Percentiles rank a stretch among this genome's conserved stretches.
Evolutionary conservation across 64 coral and sea anemone species (phyloP).

Genomic region (Montipora efflorescens): DNA sequence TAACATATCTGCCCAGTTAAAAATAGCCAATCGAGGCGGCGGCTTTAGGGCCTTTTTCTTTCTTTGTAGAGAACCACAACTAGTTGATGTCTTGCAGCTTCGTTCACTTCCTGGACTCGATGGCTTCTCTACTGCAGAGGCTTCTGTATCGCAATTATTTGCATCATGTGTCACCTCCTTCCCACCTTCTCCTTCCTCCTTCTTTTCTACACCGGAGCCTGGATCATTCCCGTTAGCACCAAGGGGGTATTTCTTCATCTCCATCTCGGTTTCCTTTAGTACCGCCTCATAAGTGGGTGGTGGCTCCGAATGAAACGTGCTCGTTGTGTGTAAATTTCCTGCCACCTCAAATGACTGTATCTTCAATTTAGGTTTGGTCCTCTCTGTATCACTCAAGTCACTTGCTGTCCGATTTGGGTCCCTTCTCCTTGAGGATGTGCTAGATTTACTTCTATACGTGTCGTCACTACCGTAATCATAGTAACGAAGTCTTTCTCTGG

Average conservation of each 20-base stretch:
- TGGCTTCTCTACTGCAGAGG: slow-evolving; percentile 8
- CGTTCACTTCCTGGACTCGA: slow-evolving; percentile 81
- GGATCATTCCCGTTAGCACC: not conserved
- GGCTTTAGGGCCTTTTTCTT: slow-evolving; percentile 89
- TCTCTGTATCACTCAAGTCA: slow-evolving; percentile 47
- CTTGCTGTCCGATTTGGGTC: slow-evolving; percentile 49
- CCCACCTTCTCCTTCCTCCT: slow-evolving; percentile 43
- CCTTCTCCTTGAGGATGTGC: slow-evolving; percentile 6
- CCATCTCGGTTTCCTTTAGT: slow-evolving; percentile 66
- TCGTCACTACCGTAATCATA: slow-evolving; percentile 8
- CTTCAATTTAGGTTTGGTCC: slow-evolving; percentile 70
- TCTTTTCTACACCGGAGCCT: not conserved
- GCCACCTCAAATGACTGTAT: slow-evolving; percentile 93
- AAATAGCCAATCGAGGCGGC: slow-evolving; percentile 89
- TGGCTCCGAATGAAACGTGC: slow-evolving; percentile 85
- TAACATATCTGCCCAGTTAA: slow-evolving; percentile 97
- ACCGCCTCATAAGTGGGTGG: slow-evolving; percentile 88
- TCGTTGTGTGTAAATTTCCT: slow-evolving; percentile 58
- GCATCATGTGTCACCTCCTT: slow-evolving; percentile 38
- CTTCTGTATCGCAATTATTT: slow-evolving; percentile 2
- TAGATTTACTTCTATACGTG: slow-evolving; percentile 53
- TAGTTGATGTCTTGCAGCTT: slow-evolving; percentile 84
- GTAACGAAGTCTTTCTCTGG: slow-evolving; percentile 52
- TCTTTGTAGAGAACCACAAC: slow-evolving; percentile 66
- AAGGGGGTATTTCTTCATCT: slow-evolving; percentile 40